Percentiles rank a stretch among this genome's conserved stretches.
Evolutionary conservation across 2,113 vertebrate species (phyloP).

Genomic region (Balaeniceps rex): DNA sequence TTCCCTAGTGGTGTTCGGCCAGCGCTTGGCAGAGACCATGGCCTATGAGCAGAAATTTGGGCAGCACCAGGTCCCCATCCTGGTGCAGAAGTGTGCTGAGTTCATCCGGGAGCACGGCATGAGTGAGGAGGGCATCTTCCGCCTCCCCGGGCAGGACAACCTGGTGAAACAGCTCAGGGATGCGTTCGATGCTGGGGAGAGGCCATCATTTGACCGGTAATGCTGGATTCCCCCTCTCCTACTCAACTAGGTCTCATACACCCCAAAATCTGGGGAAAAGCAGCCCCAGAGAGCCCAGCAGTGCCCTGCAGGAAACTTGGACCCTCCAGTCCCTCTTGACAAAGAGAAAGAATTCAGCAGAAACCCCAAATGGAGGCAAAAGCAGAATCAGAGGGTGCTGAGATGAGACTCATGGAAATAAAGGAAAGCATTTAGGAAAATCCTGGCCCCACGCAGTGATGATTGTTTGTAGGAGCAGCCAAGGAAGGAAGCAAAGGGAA

Average conservation of each 20-base stretch:
- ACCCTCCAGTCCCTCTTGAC: neutral
- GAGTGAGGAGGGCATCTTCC: slow-evolving; percentile 92
- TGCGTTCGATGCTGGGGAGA: slow-evolving; percentile 90
- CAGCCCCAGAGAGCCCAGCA: neutral
- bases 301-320: neutral
- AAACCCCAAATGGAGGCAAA: neutral
- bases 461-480: neutral
- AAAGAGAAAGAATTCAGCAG: neutral
- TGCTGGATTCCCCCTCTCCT: neutral
- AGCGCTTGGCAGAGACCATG: slow-evolving; percentile 83
- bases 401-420: neutral
- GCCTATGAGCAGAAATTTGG: slow-evolving; percentile 87
- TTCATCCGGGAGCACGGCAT: slow-evolving; percentile 87
- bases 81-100: slow-evolving; percentile 90
- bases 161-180: slow-evolving; percentile 90
- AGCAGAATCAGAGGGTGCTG: neutral
- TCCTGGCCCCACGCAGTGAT: accelerated
- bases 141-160: slow-evolving; percentile 94
- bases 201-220: slow-evolving; percentile 89
- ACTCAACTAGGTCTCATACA: too few species aligned
- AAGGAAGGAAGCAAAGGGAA: neutral
- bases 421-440: neutral
- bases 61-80: slow-evolving; percentile 84
- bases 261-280: neutral
- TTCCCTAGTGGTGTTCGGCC: slow-evolving; percentile 83